Evolutionary conservation across 2,888 invertebrate genomes (phyloP), one percentile per base, ranked within the genome.

Genomic region (Dolichopus griseipennis): DNA sequence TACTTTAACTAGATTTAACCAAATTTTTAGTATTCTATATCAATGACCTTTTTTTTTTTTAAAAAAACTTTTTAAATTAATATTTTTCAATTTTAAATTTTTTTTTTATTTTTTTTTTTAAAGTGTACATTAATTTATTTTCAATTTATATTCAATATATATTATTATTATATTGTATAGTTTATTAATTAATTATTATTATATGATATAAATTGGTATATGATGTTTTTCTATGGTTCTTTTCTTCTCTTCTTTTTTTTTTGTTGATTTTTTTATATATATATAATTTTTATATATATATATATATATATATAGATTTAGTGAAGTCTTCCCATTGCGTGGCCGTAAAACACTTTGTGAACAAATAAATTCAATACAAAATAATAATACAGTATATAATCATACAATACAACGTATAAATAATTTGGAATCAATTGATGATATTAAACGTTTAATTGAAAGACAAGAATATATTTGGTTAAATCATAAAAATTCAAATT

Each of bases 381-480:
- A 73, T 68, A 72, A 76, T 18, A 74, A 74, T 71, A 73, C 72
- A 62, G 75, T 74, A 33, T 75, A 75, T 72, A 75, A 77, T 75
- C 76, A 77, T 69, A 75, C 76, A 33, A 68, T 79, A 68, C 74
- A 75, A 22, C 76, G 76, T 22, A 78, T 81, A 72, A 72, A 73
- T 65, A 72, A 71, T 65, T 75, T 78, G 10, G 71, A 73, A 7
- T 77, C 74, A 68, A 72, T 74, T 15, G 71, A 71, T 27, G 76
- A 79, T 70, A 68, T 79, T 63, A 73, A 73, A 66, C 71, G 67
- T 68, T 70, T 78, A 37, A 72, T 76, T 34, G 69, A 75, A 62
- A 75, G 77, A 1, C 70, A 71, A 61, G 64, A 68, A 52, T 15
- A 27, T 64, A 61, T 41, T 66, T 68, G 43, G 52, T 52, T 18